Percentiles rank a stretch among this genome's conserved stretches.
Conservation (phyloP, 2,888 invertebrate species). For the Volucella zonaria region DNA sequence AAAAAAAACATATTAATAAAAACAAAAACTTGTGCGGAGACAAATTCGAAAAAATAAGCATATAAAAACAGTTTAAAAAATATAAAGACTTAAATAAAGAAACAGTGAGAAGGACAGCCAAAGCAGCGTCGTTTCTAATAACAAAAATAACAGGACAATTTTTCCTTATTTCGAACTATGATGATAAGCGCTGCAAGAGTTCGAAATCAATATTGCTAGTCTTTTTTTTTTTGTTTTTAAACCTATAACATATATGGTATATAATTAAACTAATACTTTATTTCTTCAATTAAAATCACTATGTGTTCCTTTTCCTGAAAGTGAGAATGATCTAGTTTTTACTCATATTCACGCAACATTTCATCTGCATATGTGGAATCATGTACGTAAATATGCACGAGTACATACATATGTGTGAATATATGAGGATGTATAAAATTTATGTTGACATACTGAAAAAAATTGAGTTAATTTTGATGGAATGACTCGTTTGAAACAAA, state of each 20-base stretch:
- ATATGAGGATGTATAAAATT: constrained; percentile 54
- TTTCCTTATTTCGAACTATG: neutral
- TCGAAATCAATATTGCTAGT: neutral
- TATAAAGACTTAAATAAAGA: no score
- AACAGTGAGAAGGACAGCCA: no score
- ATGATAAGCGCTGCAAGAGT: neutral
- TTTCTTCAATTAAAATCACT: constrained; percentile 7
- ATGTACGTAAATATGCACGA: neutral
- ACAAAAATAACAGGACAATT: neutral
- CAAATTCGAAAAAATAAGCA: no score
- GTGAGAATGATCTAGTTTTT: constrained; percentile 25
- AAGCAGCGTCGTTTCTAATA: neutral
- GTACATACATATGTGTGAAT: constrained; percentile 19
- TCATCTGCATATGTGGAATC: neutral
- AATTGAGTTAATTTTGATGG: neutral
- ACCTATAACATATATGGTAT: neutral
- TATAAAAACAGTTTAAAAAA: no score
- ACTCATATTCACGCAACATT: constrained; percentile 25
- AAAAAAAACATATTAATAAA: no score
- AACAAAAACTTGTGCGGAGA: no score
- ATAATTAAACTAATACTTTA: neutral
- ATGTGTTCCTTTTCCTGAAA: constrained; percentile 31
- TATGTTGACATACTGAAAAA: constrained; percentile 47
- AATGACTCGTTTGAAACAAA: constrained; percentile 29
- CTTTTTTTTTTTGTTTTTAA: neutral